phyloP scores from a whole-genome alignment of 2,113 vertebrate genomes.

The Chrysemys picta region DNA sequence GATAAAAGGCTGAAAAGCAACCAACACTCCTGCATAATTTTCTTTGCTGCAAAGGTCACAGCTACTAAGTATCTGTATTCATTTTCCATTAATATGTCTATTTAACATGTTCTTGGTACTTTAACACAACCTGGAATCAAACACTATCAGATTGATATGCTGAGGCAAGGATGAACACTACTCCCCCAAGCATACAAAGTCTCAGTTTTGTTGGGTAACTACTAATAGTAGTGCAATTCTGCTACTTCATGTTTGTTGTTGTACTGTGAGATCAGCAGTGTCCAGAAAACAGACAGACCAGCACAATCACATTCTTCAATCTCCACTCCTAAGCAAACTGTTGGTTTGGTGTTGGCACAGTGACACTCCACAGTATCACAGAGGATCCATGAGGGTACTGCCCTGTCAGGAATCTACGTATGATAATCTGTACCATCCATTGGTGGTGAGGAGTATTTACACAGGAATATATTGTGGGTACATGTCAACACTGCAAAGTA shows the following conservation, averaged over 20 bases:
- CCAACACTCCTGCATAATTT: neutral
- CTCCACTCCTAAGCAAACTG: neutral
- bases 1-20: neutral
- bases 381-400: neutral
- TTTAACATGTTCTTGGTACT: neutral
- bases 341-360: neutral
- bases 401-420: neutral
- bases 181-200: neutral
- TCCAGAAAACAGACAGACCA: neutral
- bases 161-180: neutral
- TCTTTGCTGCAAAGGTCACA: neutral
- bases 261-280: neutral
- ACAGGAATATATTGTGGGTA: neutral
- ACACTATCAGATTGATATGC: too few relatives aligned
- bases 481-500: neutral
- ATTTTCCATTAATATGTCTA: neutral
- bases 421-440: rapidly evolving
- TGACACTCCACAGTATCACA: neutral
- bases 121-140: rapidly evolving
- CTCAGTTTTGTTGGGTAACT: neutral
- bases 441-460: neutral
- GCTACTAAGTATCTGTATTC: neutral
- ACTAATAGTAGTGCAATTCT: neutral
- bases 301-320: rapidly evolving
- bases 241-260: neutral